Evolutionary conservation across 2,797 vertebrate species (phyloP).

Genomic region (Toxotes lorentzi): DNA sequence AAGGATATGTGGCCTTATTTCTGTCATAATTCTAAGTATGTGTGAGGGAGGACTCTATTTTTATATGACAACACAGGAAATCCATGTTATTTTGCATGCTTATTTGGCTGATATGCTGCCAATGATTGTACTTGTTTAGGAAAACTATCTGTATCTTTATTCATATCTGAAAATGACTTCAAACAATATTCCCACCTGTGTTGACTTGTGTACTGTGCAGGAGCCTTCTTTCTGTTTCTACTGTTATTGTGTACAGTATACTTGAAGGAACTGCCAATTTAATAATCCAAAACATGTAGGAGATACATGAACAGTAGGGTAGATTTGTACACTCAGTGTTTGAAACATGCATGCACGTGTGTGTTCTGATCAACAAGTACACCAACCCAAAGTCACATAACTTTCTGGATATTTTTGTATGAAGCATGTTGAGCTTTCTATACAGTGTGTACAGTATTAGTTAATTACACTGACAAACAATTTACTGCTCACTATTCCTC

Average conservation of each 20-base stretch:
- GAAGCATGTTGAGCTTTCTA: slow-evolving; percentile 70
- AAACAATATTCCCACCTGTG: slow-evolving; percentile 56
- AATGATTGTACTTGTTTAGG: slow-evolving; percentile 58
- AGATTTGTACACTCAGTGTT: slow-evolving; percentile 52
- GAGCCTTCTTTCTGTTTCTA: slow-evolving; percentile 45
- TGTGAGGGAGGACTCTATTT: slow-evolving; percentile 72
- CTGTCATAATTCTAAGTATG: slow-evolving; percentile 66
- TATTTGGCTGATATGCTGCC: slow-evolving; percentile 56
- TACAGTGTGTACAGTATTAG: slow-evolving; percentile 56
- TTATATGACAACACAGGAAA: slow-evolving; percentile 65
- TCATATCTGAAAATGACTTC: slow-evolving; percentile 54
- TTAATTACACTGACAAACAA: slow-evolving; percentile 35
- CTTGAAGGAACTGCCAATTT: slow-evolving; percentile 53
- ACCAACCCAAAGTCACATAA: slow-evolving; percentile 47
- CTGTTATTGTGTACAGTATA: slow-evolving; percentile 51
- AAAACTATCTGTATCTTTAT: slow-evolving; percentile 36
- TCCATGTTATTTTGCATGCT: slow-evolving; percentile 68
- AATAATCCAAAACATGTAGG: slow-evolving; percentile 46
- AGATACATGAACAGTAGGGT: slow-evolving; percentile 43
- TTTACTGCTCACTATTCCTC: slow-evolving; percentile 35
- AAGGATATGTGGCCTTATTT: slow-evolving; percentile 78
- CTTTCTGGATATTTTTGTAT: slow-evolving; percentile 61
- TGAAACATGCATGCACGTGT: slow-evolving; percentile 60
- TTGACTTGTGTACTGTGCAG: slow-evolving; percentile 57
- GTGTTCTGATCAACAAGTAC: slow-evolving; percentile 43